Evolutionary conservation across 2,113 vertebrate genomes (phyloP).

Genomic region (Acinonyx jubatus): DNA sequence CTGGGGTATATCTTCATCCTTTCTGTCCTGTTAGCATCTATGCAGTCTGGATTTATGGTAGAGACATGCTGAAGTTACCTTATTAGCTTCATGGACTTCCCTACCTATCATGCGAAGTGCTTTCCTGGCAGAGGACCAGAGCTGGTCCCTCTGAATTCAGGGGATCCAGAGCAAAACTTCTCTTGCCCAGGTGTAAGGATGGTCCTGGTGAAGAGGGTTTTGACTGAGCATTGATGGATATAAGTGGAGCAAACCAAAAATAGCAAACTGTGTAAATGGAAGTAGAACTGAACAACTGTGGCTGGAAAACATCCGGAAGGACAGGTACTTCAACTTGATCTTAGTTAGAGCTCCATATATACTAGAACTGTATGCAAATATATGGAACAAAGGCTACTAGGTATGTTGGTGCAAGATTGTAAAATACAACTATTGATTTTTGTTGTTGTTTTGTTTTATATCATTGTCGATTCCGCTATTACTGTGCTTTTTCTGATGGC

Average conservation of each 20-base stretch:
- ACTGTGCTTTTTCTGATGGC: not conserved
- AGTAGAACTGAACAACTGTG: not conserved
- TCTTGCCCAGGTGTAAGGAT: not conserved
- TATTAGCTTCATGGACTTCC: not conserved
- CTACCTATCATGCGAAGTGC: fast-evolving
- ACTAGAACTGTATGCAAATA: not conserved
- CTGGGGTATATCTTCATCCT: not conserved
- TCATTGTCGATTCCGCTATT: not conserved
- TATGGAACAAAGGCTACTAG: not conserved
- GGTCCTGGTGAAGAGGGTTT: fast-evolving
- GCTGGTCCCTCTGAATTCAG: not conserved
- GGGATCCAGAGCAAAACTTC: fast-evolving
- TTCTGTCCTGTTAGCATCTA: not conserved
- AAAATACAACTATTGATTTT: not conserved
- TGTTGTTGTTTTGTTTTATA: not conserved
- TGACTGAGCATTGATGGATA: not conserved
- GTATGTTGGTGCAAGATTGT: not conserved
- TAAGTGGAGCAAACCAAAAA: not conserved
- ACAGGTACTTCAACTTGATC: not conserved
- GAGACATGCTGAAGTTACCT: fast-evolving
- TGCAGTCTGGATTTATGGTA: fast-evolving
- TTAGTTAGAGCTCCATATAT: not conserved
- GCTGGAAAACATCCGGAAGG: not conserved
- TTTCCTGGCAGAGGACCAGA: not conserved
- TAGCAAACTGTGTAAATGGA: fast-evolving